Evolutionary conservation across 2,797 vertebrate species (phyloP).

Genomic region (Chrysocyon brachyurus): DNA sequence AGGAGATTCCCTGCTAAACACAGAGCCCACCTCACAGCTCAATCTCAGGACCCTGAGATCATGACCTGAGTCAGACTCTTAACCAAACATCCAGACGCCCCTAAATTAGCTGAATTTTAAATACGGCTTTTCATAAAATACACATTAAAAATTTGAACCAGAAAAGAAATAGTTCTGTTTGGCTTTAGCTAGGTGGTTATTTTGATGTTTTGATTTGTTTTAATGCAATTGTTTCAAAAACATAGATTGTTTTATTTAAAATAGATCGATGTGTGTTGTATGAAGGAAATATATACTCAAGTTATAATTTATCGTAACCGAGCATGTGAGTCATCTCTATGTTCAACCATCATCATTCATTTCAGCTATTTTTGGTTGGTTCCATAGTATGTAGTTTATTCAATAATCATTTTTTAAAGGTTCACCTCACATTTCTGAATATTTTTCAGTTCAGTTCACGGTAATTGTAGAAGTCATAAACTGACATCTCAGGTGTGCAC

Average conservation of each 20-base stretch:
- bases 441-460: not conserved
- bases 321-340: not conserved
- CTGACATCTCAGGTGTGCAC: too few relatives aligned
- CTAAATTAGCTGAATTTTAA: not conserved
- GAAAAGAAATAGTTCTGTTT: not conserved
- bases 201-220: not conserved
- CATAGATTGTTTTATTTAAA: not conserved
- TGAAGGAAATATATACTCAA: not conserved
- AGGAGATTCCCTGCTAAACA: not conserved
- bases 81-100: not conserved
- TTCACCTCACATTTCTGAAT: not conserved
- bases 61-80: not conserved
- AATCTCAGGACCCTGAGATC: not conserved
- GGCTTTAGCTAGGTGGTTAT: not conserved
- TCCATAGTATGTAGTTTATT: not conserved
- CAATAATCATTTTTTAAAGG: not conserved
- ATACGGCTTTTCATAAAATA: slow-evolving; percentile 15
- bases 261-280: not conserved
- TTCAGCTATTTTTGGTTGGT: not conserved
- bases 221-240: not conserved
- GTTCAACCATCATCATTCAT: not conserved
- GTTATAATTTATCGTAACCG: not conserved
- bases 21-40: not conserved
- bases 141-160: slow-evolving; percentile 23
- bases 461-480: not conserved